A percentile compares a stretch with the other conserved stretches of the same genome.
Conservation (phyloP, 2,888 invertebrate species). For the Rotaria magnacalcarata region DNA sequence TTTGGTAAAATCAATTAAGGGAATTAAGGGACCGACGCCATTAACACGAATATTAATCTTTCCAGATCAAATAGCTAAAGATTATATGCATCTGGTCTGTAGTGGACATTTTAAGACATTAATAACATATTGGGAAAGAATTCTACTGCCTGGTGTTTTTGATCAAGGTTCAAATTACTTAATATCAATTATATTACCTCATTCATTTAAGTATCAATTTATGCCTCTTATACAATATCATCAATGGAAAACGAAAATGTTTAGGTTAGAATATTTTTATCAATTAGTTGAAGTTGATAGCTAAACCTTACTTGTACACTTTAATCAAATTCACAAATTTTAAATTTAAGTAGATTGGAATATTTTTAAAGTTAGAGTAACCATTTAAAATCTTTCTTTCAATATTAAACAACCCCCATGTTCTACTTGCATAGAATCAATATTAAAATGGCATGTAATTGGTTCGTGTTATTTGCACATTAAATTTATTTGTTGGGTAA, state of each 20-base stretch:
- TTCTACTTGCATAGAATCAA: too few species aligned
- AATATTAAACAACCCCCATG: too few species aligned
- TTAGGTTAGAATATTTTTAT: background rate
- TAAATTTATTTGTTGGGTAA: too few species aligned
- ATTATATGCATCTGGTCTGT: conserved; percentile 5
- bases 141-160: background rate
- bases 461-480: too few species aligned
- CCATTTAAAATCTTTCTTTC: too few species aligned
- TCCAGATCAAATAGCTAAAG: background rate
- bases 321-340: too few species aligned
- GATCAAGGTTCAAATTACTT: background rate
- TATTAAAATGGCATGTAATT: too few species aligned
- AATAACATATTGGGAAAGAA: background rate
- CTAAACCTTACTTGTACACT: too few species aligned
- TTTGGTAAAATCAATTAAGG: background rate
- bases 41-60: background rate
- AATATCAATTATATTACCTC: background rate
- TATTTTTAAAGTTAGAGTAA: too few species aligned
- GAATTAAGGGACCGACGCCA: conserved; percentile 9
- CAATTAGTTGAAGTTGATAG: too few species aligned
- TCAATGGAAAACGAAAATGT: conserved; percentile 9
- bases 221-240: background rate
- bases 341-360: too few species aligned
- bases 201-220: conserved; percentile 13
- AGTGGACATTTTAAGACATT: conserved; percentile 1